phyloP scores from a whole-genome alignment of 2,797 vertebrate species.

The Malacoraja senta region DNA sequence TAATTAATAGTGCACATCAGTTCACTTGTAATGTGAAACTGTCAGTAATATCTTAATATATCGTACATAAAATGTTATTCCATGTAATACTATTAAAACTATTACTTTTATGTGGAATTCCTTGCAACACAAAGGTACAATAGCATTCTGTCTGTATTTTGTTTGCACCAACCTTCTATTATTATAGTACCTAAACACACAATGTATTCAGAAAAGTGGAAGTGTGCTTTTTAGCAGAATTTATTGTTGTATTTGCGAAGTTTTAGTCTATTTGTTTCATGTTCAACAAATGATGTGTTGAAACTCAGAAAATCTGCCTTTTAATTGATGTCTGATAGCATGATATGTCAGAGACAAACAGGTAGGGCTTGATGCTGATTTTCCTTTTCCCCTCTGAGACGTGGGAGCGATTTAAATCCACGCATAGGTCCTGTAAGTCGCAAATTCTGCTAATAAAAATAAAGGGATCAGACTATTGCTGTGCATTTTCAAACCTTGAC shows the following conservation, averaged over 20 bases:
- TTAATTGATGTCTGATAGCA: constrained; percentile 18
- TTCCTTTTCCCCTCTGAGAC: neutral
- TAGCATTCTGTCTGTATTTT: constrained; percentile 11
- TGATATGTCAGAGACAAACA: constrained; percentile 7
- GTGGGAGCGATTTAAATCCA: constrained; percentile 16
- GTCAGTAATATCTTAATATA: constrained; percentile 4
- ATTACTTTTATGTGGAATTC: neutral
- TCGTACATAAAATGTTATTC: neutral
- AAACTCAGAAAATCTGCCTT: neutral
- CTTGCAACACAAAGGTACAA: neutral
- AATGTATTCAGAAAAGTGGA: neutral
- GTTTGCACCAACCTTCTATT: neutral
- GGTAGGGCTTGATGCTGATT: constrained; percentile 7
- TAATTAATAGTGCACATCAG: neutral
- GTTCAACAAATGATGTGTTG: constrained; percentile 22
- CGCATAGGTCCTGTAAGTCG: neutral
- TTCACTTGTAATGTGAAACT: neutral
- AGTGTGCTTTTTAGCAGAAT: neutral
- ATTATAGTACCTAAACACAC: neutral
- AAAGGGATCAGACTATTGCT: neutral
- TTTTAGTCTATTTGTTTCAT: constrained; percentile 7
- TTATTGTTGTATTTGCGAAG: neutral
- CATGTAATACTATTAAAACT: neutral
- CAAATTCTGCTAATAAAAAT: neutral
- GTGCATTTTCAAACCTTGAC: constrained; percentile 1